phyloP scores from a whole-genome alignment of 2,113 vertebrate genomes.

The Arvicanthis niloticus region DNA sequence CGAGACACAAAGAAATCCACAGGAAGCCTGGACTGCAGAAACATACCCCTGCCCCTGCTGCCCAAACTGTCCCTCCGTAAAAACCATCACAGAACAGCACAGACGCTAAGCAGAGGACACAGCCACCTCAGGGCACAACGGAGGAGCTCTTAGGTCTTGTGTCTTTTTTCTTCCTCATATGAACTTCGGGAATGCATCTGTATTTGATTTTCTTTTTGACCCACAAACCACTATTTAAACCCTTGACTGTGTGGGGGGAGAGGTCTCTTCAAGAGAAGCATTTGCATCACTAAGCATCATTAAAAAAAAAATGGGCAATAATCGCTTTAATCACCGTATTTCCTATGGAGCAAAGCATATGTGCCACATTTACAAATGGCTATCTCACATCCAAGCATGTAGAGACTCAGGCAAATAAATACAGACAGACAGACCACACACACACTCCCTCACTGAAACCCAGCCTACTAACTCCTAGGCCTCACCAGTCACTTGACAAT shows the following conservation, averaged over 20 bases:
- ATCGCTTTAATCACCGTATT: no score
- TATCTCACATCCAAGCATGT: neutral
- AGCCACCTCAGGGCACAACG: fast-evolving
- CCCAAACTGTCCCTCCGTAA: fast-evolving
- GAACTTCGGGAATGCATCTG: neutral
- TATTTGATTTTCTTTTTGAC: neutral
- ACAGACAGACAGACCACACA: neutral
- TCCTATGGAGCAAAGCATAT: neutral
- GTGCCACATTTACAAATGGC: neutral
- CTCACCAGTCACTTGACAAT: constrained; percentile 93
- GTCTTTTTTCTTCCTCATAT: neutral
- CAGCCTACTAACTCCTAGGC: fast-evolving
- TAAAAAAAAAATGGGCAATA: neutral
- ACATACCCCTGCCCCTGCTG: neutral
- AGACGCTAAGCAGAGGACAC: fast-evolving
- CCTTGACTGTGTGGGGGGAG: fast-evolving
- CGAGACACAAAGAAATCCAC: fast-evolving
- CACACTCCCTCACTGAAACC: neutral
- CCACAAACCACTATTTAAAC: neutral
- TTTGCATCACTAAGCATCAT: neutral
- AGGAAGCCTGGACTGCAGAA: neutral
- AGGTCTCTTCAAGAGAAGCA: neutral
- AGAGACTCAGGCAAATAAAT: neutral
- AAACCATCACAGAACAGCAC: neutral
- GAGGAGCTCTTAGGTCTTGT: no score